phyloP scores from a whole-genome alignment of 2,113 vertebrate genomes.

The Gymnobelideus leadbeateri region DNA sequence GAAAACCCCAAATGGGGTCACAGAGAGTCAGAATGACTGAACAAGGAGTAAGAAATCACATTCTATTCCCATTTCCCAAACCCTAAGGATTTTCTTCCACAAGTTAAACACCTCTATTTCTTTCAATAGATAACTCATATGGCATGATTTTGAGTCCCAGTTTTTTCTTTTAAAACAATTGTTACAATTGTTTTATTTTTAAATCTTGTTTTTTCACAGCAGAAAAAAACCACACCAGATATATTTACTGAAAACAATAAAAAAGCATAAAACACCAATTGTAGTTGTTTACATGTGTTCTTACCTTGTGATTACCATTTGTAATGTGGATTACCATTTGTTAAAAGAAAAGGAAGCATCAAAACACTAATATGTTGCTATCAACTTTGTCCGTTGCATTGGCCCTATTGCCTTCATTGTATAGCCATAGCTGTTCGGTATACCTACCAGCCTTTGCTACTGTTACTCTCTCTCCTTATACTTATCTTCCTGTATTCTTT shows the following conservation, averaged over 20 bases:
- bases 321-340: not conserved
- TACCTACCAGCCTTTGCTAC: not conserved
- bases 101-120: not conserved
- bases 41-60: not conserved
- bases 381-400: not conserved
- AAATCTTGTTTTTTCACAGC: not conserved
- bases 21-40: not conserved
- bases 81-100: not conserved
- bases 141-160: not conserved
- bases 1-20: not conserved
- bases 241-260: not conserved
- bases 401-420: not conserved
- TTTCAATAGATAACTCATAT: not conserved
- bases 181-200: not conserved
- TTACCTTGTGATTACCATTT: not conserved
- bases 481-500: not conserved
- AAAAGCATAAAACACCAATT: not conserved
- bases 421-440: not conserved
- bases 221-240: not conserved
- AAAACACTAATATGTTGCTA: not conserved
- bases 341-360: not conserved
- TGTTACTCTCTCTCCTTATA: not conserved
- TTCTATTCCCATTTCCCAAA: not conserved
- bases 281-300: not conserved
- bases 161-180: no score